These are phyloP conservation scores for Clarias macrocephalus DNA, from an alignment of 2,113 vertebrate genomes.

Conservation along the genomic window DNA sequence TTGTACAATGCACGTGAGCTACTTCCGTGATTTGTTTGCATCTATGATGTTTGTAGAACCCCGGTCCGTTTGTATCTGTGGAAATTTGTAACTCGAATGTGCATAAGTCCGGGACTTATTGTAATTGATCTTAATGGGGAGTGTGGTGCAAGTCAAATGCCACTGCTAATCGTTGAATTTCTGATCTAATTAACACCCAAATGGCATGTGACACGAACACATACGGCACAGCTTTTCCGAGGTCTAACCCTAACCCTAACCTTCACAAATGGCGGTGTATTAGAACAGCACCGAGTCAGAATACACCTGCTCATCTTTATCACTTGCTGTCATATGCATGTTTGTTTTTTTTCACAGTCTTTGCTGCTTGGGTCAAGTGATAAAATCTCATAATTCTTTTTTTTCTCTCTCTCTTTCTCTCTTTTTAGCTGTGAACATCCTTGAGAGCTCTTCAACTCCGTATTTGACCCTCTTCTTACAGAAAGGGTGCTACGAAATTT, in stretches of 20 bases:
- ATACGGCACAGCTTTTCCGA: background rate
- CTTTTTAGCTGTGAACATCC: background rate
- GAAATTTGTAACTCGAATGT: too few relatives aligned
- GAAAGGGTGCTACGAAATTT: too few relatives aligned
- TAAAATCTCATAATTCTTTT: too few relatives aligned
- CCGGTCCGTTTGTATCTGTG: too few relatives aligned
- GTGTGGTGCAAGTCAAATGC: too few relatives aligned
- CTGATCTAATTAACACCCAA: conserved; percentile 30
- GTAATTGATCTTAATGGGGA: too few relatives aligned
- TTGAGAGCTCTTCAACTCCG: background rate
- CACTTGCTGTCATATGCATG: background rate
- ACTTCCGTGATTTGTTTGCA: too few relatives aligned
- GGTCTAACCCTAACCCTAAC: too few relatives aligned
- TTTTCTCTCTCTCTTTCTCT: too few relatives aligned
- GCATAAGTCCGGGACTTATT: too few relatives aligned
- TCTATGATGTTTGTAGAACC: too few relatives aligned
- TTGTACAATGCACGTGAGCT: too few relatives aligned
- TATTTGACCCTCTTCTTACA: conserved; percentile 6
- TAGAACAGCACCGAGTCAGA: conserved; percentile 1
- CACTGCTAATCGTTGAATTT: background rate
- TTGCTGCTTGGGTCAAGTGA: background rate
- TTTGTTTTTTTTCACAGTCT: background rate
- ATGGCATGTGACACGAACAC: background rate
- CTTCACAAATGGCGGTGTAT: background rate
- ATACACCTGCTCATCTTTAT: conserved; percentile 6